These are phyloP conservation scores for Brachylomia viminalis DNA, from an alignment of 2,888 invertebrate species.

Conservation along the genomic window DNA sequence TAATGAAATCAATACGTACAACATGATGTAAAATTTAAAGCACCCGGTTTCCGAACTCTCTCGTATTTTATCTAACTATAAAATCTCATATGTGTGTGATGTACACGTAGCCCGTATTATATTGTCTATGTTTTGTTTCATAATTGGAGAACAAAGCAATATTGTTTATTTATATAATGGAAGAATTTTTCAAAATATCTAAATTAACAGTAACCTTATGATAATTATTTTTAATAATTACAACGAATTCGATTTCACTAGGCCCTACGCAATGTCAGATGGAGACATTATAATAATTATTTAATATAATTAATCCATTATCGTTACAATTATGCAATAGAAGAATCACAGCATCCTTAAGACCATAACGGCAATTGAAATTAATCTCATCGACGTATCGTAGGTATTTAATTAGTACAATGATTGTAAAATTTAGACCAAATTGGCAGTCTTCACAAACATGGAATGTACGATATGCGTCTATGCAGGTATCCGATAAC, in stretches of 20 bases:
- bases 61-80: constrained; percentile 89
- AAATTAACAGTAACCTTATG: constrained; percentile 85
- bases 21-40: constrained; percentile 90
- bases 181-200: constrained; percentile 87
- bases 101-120: constrained; percentile 86
- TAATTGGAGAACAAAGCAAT: constrained; percentile 84
- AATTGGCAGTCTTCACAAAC: constrained; percentile 90
- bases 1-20: constrained; percentile 88
- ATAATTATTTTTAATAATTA: constrained; percentile 83
- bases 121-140: constrained; percentile 86
- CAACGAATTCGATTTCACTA: constrained; percentile 89
- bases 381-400: constrained; percentile 89
- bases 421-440: constrained; percentile 91
- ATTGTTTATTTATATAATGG: constrained; percentile 82
- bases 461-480: constrained; percentile 91
- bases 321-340: constrained; percentile 89
- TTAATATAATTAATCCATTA: constrained; percentile 82
- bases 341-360: constrained; percentile 91
- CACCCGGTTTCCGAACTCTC: constrained; percentile 90
- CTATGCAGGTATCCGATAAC: constrained; percentile 90
- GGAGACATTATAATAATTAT: constrained; percentile 84
- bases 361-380: constrained; percentile 90
- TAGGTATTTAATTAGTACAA: constrained; percentile 87
- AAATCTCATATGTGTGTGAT: constrained; percentile 84
- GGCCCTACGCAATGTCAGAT: constrained; percentile 89